These are phyloP conservation scores for Boulengeromyrus knoepffleri DNA, from an alignment of 2,113 vertebrate genomes.

Conservation along the genomic window DNA sequence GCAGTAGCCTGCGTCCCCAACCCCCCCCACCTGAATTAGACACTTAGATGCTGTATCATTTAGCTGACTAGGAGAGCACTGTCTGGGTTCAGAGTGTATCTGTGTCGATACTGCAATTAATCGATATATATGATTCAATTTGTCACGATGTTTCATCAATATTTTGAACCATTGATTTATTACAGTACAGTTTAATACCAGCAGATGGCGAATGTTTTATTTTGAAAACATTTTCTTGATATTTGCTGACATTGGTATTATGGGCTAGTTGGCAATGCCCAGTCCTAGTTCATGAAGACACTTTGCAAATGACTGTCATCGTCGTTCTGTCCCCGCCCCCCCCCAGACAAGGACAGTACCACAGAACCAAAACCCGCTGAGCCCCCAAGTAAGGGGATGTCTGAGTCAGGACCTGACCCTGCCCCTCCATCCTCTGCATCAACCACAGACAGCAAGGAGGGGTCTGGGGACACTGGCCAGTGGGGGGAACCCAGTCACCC, in stretches of 20 bases:
- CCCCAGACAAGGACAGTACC: slow-evolving; percentile 21
- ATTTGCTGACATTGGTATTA: not conserved
- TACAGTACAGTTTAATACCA: not conserved
- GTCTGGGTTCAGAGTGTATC: not conserved
- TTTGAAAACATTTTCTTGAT: not conserved
- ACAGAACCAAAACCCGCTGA: slow-evolving; percentile 42
- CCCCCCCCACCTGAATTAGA: not conserved
- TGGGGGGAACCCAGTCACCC: slow-evolving; percentile 39
- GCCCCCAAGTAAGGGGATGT: slow-evolving; percentile 28
- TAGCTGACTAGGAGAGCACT: not conserved
- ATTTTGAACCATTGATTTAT: not conserved
- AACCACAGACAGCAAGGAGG: slow-evolving; percentile 29
- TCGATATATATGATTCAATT: not conserved
- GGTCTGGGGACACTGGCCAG: slow-evolving; percentile 41
- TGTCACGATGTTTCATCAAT: not conserved
- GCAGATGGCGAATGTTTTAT: not conserved
- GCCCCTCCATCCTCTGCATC: slow-evolving; percentile 39
- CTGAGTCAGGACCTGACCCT: slow-evolving; percentile 34
- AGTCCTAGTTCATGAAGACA: not conserved
- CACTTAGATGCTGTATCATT: not conserved
- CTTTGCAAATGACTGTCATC: not conserved
- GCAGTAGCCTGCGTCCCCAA: not conserved
- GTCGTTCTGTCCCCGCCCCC: not conserved
- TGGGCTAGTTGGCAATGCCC: not conserved
- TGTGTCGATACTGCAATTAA: not conserved